Percentiles rank a stretch among this genome's conserved stretches.
Conservation (phyloP, 2,888 invertebrate species). For the Mycalesis mineus region DNA sequence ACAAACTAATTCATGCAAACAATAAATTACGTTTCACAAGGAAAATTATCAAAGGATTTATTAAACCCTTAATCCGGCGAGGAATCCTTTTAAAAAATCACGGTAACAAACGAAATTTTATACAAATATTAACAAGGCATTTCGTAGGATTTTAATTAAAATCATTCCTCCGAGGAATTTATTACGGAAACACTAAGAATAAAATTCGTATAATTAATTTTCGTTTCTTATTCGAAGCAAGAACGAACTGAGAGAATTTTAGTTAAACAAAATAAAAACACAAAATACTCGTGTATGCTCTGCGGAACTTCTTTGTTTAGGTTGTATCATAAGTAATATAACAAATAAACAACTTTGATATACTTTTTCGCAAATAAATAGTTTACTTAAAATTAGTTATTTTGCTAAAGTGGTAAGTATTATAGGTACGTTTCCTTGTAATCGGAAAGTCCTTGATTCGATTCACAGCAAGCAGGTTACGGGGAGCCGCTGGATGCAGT, state of each 20-base stretch:
- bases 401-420: too few relatives aligned
- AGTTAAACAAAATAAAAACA: not conserved
- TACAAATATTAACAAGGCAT: not conserved
- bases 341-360: too few relatives aligned
- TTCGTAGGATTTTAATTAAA: not conserved
- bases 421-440: too few relatives aligned
- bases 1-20: too few relatives aligned
- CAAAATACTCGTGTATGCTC: not conserved
- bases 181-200: not conserved
- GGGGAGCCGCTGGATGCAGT: too few relatives aligned
- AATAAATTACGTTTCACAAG: too few relatives aligned
- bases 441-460: too few relatives aligned
- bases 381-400: too few relatives aligned
- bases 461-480: too few relatives aligned
- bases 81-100: not conserved
- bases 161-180: not conserved
- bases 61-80: too few relatives aligned
- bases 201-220: not conserved
- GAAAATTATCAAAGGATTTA: not conserved
- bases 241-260: not conserved
- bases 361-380: too few relatives aligned
- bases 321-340: too few relatives aligned
- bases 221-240: not conserved
- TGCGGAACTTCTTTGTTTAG: not conserved
- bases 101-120: not conserved